Percentiles rank a stretch among this genome's conserved stretches.
These are phyloP conservation scores for Rhizoglyphus robini DNA, from an alignment of 1,140 invertebrate genomes.

Conservation along the genomic window DNA sequence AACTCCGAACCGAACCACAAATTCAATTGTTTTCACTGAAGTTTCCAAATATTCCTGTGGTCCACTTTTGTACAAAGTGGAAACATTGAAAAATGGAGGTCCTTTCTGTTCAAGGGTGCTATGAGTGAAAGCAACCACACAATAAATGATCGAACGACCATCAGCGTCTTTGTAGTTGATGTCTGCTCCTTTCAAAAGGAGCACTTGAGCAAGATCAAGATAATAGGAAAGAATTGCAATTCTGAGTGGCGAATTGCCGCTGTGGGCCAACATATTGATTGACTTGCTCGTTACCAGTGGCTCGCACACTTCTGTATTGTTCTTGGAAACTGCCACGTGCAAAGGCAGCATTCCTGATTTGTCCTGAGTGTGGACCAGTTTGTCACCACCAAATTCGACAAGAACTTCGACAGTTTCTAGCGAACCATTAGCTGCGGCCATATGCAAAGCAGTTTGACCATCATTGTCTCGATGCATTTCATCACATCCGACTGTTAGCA, in stretches of 20 bases:
- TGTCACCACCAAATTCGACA: slow-evolving; percentile 14
- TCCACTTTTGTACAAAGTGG: slow-evolving; percentile 57
- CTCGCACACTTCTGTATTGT: not conserved
- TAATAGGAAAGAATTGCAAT: slow-evolving; percentile 73
- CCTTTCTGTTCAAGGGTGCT: slow-evolving; percentile 5
- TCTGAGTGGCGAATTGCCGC: slow-evolving; percentile 84
- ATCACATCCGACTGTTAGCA: slow-evolving; percentile 74
- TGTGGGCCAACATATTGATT: slow-evolving; percentile 76
- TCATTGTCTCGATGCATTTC: slow-evolving; percentile 66
- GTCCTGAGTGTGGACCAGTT: slow-evolving; percentile 3
- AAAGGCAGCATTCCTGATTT: slow-evolving; percentile 16
- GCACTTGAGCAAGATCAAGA: slow-evolving; percentile 56
- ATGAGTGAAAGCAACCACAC: slow-evolving; percentile 46
- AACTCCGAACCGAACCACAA: slow-evolving; percentile 60
- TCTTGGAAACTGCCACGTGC: slow-evolving; percentile 20
- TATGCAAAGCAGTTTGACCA: slow-evolving; percentile 74
- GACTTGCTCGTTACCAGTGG: slow-evolving; percentile 22
- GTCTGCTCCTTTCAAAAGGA: slow-evolving; percentile 62
- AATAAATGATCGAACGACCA: slow-evolving; percentile 76
- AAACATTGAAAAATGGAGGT: slow-evolving; percentile 10
- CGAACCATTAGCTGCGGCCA: slow-evolving; percentile 59
- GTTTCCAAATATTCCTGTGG: slow-evolving; percentile 43
- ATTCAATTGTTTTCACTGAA: slow-evolving; percentile 43
- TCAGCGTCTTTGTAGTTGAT: slow-evolving; percentile 80
- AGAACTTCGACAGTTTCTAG: slow-evolving; percentile 12